These are phyloP conservation scores for Drosophila paulistorum DNA, from an alignment of 1,140 invertebrate genomes.

Conservation along the genomic window DNA sequence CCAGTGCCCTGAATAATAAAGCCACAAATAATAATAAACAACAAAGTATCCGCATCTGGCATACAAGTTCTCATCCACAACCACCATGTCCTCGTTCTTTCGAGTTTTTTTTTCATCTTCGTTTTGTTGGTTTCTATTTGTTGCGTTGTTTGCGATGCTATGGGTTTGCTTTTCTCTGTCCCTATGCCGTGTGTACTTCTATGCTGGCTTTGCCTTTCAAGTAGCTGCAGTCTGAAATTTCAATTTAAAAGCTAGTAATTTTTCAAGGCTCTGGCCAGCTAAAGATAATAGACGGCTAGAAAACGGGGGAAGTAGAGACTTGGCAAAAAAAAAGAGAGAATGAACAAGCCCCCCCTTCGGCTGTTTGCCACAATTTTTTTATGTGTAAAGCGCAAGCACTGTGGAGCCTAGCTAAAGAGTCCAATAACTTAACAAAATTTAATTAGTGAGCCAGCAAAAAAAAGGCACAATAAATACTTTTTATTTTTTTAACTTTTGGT, in stretches of 20 bases:
- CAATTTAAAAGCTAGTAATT: constrained; percentile 64
- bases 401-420: neutral
- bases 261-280: constrained; percentile 48
- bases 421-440: too few species aligned
- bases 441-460: too few species aligned
- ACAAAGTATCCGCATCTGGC: constrained; percentile 26
- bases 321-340: neutral
- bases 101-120: constrained; percentile 11
- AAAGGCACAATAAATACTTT: too few species aligned
- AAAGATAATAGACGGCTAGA: constrained; percentile 1
- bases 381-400: neutral
- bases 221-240: constrained; percentile 56
- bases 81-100: constrained; percentile 18
- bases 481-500: too few species aligned
- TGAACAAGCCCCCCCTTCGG: neutral
- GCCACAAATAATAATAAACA: constrained; percentile 54
- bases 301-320: neutral
- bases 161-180: neutral
- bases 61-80: constrained; percentile 18
- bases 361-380: neutral
- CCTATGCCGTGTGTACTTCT: constrained; percentile 1
- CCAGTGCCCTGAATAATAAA: constrained; percentile 54
- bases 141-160: constrained; percentile 18
- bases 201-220: constrained; percentile 21
- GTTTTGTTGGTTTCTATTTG: constrained; percentile 27